phyloP scores from a whole-genome alignment of 2,113 vertebrate species.

The Chamaetylas fuelleborni region DNA sequence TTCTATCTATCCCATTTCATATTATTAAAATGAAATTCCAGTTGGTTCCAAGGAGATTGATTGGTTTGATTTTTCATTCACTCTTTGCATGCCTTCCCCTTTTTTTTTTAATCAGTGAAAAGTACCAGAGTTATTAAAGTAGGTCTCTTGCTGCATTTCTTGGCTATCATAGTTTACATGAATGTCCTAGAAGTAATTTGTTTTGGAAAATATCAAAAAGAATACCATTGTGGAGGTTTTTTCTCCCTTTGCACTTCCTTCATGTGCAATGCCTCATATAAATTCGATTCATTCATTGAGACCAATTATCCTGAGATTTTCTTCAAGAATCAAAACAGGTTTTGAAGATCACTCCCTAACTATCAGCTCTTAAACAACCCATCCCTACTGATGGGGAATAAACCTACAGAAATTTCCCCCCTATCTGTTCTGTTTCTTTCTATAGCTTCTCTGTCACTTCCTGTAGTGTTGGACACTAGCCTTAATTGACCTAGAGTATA shows the following conservation, averaged over 20 bases:
- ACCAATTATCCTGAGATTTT: background rate
- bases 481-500: background rate
- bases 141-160: background rate
- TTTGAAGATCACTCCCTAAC: background rate
- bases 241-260: background rate
- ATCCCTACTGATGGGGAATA: background rate
- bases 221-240: background rate
- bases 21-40: background rate
- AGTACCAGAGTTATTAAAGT: background rate
- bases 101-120: background rate
- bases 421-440: background rate
- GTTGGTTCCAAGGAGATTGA: background rate
- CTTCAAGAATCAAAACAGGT: background rate
- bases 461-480: background rate
- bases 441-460: background rate
- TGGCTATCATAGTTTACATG: background rate
- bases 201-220: background rate
- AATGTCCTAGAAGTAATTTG: background rate
- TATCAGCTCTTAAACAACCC: background rate
- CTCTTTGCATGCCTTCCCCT: background rate
- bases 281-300: background rate
- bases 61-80: background rate
- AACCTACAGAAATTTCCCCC: background rate
- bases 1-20: background rate
- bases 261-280: background rate